Base-by-base conservation (phyloP, 2,113 vertebrate genomes). In the Chaenogobius annularis region DNA sequence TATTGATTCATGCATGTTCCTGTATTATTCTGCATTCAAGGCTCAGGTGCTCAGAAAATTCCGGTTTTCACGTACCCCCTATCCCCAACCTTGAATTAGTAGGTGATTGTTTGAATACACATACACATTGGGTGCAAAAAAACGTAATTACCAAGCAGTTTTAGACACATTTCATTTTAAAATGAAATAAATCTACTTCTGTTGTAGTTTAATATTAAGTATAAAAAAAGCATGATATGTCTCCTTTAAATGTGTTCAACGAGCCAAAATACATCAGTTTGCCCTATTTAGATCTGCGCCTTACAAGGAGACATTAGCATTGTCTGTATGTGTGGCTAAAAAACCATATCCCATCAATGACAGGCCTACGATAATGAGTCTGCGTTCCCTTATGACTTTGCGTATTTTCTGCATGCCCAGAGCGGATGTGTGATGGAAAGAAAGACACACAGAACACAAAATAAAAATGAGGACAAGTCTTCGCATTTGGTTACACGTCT, bases 351-450 rank as follows among this genome's bases (percentile, higher is more conserved):
- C 76, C 87, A 88, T 86, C 89, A 84, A 85, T 90, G 89, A 95
- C 93, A 91, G 90, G n/a, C 80, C 70, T 73, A 70, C 75, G 83
- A 90, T 92, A 92, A 90, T 91, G 87, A 89, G 73, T 83, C 80
- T 62, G 72, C 65, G 63, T 66, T 90, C 89, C 91, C 90, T 73
- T 43, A 75, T 73, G 87, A 70, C 81, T 64, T 23, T 31, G 31
- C 80, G 72, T 72, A 52, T 77, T 54, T 13, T 54, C 48, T 72
- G 44, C 19, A 44, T 78, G 69, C 61, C 83, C 79, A 69, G 70
- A 35, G 22, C 64, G 35, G 54, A 12, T 55, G 73, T 66, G 68
- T 63, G 59, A 37, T 40, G 37, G 37, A 40, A n/a, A 78, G 47
- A 65, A 43, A 73, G 50, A 71, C 64, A 74, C 72, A 83, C 44